Evolutionary conservation across 2,797 vertebrate species (phyloP), one percentile per base, ranked within the genome.

Genomic region (Perdix hodgsoniae): DNA sequence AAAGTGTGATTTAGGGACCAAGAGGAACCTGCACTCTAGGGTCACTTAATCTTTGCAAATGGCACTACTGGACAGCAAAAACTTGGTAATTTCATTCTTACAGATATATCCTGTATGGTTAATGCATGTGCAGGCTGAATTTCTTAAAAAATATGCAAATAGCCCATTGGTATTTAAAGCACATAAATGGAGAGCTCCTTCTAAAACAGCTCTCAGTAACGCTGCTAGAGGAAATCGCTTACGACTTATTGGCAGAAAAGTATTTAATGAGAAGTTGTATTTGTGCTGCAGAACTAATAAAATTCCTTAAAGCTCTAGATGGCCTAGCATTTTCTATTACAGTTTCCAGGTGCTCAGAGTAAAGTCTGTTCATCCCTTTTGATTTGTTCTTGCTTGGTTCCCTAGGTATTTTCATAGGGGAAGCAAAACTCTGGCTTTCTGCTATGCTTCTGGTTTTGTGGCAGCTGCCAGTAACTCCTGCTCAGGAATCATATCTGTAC

Each of bases 401-500:
- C 45, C 44, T 29, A 17, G 35, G 31, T 42, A 12, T 57, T 78
- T 42, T 71, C 31, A 27, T 37, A 27, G 74, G 23, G 26, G 8
- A 60, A 56, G 45, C 21, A 33, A 33, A 78, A 4, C 23, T 21
- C 26, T 63, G 33, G 37, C 8, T 85, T 82, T 74, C 17, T 17
- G 9, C 59, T 74, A n/a, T 19, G 2, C 31, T 40, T 23, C 9
- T 0, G 3, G 6, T 21, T 31, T 17, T 10, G 29, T 61, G 67
- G 33, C 29, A 70, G 23, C 39, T 73, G 27, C n/a, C 6, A 12
- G 26, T 26, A 37, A 37, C 3, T 15, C 26, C 60, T 1, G 2
- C 33, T 14, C 21, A 42, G 64, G 52, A 14, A 9, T 10, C 0
- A 0, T 7, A 40, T 33, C 47, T 0, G 0, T 6, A 27, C 57